Evolutionary conservation across 2,888 invertebrate genomes (phyloP).

Genomic region (Chrysolina haemoptera): DNA sequence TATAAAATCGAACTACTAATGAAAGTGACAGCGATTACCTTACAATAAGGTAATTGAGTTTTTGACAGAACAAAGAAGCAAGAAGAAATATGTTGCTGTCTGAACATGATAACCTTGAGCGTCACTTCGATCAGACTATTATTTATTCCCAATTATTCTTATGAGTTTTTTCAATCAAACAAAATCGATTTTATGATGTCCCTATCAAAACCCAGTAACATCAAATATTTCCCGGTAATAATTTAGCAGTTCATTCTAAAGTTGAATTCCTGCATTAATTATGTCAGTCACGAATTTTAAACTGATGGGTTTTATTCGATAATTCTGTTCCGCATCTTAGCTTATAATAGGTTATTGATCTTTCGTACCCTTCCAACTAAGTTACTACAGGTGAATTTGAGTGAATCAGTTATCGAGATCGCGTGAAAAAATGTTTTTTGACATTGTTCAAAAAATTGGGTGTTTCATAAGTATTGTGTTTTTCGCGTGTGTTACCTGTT

Average conservation of each 20-base stretch:
- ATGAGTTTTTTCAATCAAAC: not conserved
- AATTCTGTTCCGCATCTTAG: not conserved
- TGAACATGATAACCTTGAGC: not conserved
- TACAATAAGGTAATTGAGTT: no score
- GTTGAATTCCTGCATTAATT: not conserved
- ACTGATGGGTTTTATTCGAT: not conserved
- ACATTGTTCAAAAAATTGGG: no score
- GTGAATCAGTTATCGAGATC: no score
- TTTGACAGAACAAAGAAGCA: no score
- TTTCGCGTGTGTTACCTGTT: no score
- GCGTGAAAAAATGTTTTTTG: no score
- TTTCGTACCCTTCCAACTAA: not conserved
- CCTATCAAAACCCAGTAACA: not conserved
- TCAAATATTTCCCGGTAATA: not conserved
- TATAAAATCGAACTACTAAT: no score
- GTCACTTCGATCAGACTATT: not conserved
- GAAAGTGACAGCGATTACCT: no score
- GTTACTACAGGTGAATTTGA: no score
- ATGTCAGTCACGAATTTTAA: slow-evolving; percentile 1
- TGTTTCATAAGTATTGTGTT: no score
- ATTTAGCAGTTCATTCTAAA: not conserved
- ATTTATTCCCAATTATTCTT: not conserved
- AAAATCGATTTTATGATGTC: not conserved
- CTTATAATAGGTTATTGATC: slow-evolving; percentile 4
- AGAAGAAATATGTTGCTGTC: no score